Evolutionary conservation across 1,140 invertebrate genomes (phyloP).

Genomic region (Cotesia chilonis): DNA sequence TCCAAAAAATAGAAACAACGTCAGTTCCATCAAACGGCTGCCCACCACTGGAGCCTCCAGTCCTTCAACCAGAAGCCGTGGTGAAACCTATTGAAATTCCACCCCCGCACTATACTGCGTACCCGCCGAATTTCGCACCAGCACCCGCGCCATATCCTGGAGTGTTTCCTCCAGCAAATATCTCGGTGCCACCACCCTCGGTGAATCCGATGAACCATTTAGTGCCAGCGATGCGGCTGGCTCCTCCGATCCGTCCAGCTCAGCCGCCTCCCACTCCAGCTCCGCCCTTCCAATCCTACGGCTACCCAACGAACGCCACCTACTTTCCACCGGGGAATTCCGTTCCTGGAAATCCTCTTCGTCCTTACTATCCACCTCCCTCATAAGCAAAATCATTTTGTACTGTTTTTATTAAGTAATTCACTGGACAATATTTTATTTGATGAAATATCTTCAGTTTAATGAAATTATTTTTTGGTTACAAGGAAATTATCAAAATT

Average conservation of each 20-base stretch:
- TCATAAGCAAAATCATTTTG: too few species aligned
- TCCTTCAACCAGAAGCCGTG: conserved; percentile 34
- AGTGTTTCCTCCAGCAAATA: conserved; percentile 59
- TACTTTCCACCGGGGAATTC: conserved; percentile 54
- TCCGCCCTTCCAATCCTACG: conserved; percentile 55
- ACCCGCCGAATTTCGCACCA: conserved; percentile 52
- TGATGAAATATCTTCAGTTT: too few species aligned
- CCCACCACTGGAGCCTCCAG: conserved; percentile 46
- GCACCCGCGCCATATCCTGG: conserved; percentile 51
- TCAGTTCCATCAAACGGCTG: conserved; percentile 54
- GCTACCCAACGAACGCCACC: conserved; percentile 55
- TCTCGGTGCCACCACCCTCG: conserved; percentile 59
- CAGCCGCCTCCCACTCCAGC: conserved; percentile 52
- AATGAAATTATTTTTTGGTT: too few species aligned
- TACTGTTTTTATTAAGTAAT: too few species aligned
- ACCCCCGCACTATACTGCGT: conserved; percentile 52
- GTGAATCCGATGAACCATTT: conserved; percentile 61
- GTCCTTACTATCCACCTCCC: conserved; percentile 56
- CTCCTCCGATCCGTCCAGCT: conserved; percentile 48
- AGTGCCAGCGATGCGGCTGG: conserved; percentile 57
- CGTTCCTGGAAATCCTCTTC: conserved; percentile 45
- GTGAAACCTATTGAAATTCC: conserved; percentile 53
- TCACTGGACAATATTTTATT: too few species aligned
- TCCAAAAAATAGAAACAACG: conserved; percentile 50
- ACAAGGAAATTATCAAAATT: too few species aligned